Evolutionary conservation across 1,140 invertebrate species (phyloP).

Genomic region (Drosophila lowei): DNA sequence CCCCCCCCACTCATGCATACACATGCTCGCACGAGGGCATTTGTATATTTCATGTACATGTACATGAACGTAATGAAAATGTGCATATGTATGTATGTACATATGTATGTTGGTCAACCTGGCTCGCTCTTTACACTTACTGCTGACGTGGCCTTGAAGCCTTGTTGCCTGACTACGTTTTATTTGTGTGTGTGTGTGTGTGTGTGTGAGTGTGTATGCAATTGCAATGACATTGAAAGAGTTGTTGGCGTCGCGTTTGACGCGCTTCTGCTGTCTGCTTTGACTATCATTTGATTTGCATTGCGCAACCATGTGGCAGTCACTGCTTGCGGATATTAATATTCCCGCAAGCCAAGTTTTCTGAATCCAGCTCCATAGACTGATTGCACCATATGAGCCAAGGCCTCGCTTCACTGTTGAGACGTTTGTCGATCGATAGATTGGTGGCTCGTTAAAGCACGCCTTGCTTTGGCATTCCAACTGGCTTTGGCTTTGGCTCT

Average conservation of each 20-base stretch:
- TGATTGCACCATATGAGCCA: constrained; percentile 51
- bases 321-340: no score
- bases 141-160: constrained; percentile 57
- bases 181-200: constrained; percentile 19
- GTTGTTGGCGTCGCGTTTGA: constrained; percentile 35
- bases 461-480: constrained; percentile 64
- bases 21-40: constrained; percentile 17
- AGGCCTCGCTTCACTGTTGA: constrained; percentile 34
- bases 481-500: constrained; percentile 37
- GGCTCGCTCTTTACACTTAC: constrained; percentile 15
- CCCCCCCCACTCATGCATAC: background rate
- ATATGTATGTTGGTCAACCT: constrained; percentile 58
- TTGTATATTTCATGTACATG: constrained; percentile 1
- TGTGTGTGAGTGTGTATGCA: constrained; percentile 42
- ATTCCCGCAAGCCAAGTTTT: constrained; percentile 6
- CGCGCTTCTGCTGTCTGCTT: constrained; percentile 19
- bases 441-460: constrained; percentile 39
- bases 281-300: constrained; percentile 24
- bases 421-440: constrained; percentile 40
- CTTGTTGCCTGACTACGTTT: constrained; percentile 1
- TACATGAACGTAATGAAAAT: no score
- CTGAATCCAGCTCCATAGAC: constrained; percentile 21
- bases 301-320: constrained; percentile 56
- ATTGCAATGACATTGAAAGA: constrained; percentile 76
- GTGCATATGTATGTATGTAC: background rate